phyloP scores from a whole-genome alignment of 2,888 invertebrate species.

The Choreutis nemorana region DNA sequence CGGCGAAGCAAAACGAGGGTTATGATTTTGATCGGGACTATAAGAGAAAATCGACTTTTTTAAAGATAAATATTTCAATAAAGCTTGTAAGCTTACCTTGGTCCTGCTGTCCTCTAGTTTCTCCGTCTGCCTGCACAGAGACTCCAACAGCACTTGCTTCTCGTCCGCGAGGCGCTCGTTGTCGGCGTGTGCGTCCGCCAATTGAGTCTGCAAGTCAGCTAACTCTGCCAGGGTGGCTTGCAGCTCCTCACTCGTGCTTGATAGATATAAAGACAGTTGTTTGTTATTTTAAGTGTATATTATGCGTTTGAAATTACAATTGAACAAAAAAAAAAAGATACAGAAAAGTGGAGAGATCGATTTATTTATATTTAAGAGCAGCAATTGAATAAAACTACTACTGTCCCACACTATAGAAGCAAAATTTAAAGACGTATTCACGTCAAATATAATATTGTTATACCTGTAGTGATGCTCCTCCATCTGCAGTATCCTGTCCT shows the following conservation, averaged over 20 bases:
- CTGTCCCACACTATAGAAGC: not conserved
- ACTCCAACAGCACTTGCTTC: slow-evolving; percentile 88
- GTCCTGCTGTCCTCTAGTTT: slow-evolving; percentile 87
- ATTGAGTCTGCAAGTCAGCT: slow-evolving; percentile 86
- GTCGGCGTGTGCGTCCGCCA: slow-evolving; percentile 86
- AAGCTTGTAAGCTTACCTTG: slow-evolving; percentile 42
- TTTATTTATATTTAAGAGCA: too few species aligned
- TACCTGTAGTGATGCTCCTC: slow-evolving; percentile 86
- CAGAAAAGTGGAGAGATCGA: too few species aligned
- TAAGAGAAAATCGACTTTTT: not conserved
- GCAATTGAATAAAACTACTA: too few species aligned
- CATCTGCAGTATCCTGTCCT: slow-evolving; percentile 93
- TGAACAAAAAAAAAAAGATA: too few species aligned
- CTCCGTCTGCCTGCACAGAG: slow-evolving; percentile 90
- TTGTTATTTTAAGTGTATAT: too few species aligned
- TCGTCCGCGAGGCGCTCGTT: slow-evolving; percentile 89
- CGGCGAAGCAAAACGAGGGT: too few species aligned
- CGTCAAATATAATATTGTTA: too few species aligned
- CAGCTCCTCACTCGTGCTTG: slow-evolving; percentile 91
- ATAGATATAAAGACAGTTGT: too few species aligned
- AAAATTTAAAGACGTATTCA: not conserved
- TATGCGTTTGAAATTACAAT: too few species aligned
- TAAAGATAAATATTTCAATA: too few species aligned
- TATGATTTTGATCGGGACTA: too few species aligned
- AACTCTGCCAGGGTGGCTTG: slow-evolving; percentile 94